A percentile compares a stretch with the other conserved stretches of the same genome.
Conservation (phyloP, 2,113 vertebrate genomes). For the Ardeotis arabs region DNA sequence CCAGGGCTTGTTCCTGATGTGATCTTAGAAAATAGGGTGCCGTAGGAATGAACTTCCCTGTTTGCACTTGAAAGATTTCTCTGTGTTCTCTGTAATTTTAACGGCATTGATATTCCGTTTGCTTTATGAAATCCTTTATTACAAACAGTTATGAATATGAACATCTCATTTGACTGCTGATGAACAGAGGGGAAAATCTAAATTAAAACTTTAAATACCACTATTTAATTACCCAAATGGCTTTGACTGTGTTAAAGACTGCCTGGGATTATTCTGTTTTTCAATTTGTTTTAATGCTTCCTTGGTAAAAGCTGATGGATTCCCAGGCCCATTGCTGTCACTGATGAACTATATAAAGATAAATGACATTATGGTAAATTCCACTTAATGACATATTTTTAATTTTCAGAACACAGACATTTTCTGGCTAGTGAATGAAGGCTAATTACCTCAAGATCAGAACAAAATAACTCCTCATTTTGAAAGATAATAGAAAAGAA, state of each 20-base stretch:
- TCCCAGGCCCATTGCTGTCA: slow-evolving; percentile 87
- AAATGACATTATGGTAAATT: slow-evolving; percentile 99
- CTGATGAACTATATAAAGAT: slow-evolving; percentile 96
- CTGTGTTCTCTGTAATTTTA: slow-evolving; percentile 74
- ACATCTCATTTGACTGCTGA: slow-evolving; percentile 85
- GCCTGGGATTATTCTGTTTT: slow-evolving; percentile 94
- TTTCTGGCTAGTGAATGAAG: slow-evolving; percentile 94
- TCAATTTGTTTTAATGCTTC: slow-evolving; percentile 92
- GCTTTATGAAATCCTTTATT: slow-evolving; percentile 82
- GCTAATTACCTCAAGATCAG: slow-evolving; percentile 98
- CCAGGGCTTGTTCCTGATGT: background rate
- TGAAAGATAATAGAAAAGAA: slow-evolving; percentile 97
- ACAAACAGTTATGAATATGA: slow-evolving; percentile 83
- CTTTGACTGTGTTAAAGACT: slow-evolving; percentile 88
- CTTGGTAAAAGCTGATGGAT: slow-evolving; percentile 84
- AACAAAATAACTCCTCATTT: slow-evolving; percentile 97
- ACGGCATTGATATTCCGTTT: slow-evolving; percentile 77
- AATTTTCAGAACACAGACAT: slow-evolving; percentile 96
- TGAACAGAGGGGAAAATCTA: slow-evolving; percentile 87
- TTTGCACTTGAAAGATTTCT: slow-evolving; percentile 61
- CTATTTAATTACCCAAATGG: slow-evolving; percentile 99
- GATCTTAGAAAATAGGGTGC: slow-evolving; percentile 36
- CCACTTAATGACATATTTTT: slow-evolving; percentile 99
- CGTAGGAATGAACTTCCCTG: slow-evolving; percentile 58
- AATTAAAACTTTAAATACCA: slow-evolving; percentile 99